Percentiles rank a stretch among this genome's conserved stretches.
Conservation (phyloP, 30 jellyfish, hydroid and myxozoan species). For the Clytia hemisphaerica region DNA sequence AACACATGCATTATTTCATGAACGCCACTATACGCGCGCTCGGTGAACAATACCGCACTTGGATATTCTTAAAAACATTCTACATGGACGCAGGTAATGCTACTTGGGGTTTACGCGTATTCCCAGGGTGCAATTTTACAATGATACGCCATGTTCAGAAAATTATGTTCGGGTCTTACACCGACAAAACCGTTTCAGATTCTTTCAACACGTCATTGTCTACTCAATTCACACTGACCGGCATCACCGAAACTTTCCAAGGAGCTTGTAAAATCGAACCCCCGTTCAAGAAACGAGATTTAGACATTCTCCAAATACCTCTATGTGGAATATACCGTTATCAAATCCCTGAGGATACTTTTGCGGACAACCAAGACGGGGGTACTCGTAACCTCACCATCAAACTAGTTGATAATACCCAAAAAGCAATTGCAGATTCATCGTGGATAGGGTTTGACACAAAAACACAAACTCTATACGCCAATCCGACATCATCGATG, state of each 20-base stretch:
- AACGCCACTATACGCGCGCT: slow-evolving; percentile 9
- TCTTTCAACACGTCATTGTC: slow-evolving; percentile 5
- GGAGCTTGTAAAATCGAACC: slow-evolving; percentile 46
- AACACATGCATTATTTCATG: slow-evolving; percentile 13
- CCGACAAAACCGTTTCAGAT: slow-evolving; percentile 5
- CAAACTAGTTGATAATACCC: slow-evolving; percentile 19
- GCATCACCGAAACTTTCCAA: slow-evolving; percentile 37
- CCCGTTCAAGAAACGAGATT: slow-evolving; percentile 17
- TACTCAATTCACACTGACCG: background rate
- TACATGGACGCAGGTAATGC: slow-evolving; percentile 1
- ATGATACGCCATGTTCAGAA: slow-evolving; percentile 23
- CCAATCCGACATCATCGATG: slow-evolving; percentile 19
- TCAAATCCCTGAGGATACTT: slow-evolving; percentile 66
- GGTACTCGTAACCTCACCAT: slow-evolving; percentile 44
- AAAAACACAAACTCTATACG: slow-evolving; percentile 43
- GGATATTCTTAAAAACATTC: slow-evolving; percentile 6
- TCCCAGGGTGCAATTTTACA: slow-evolving; percentile 32
- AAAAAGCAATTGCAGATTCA: background rate
- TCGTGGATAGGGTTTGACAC: slow-evolving; percentile 66
- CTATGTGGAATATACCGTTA: slow-evolving; percentile 61
- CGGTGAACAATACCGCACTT: slow-evolving; percentile 13
- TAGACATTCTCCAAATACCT: slow-evolving; percentile 36
- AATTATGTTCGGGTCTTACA: slow-evolving; percentile 31
- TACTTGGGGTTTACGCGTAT: slow-evolving; percentile 25
- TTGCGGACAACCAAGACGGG: slow-evolving; percentile 72